phyloP scores from a whole-genome alignment of 2,797 vertebrate genomes.

The Halcyon chelicuti region DNA sequence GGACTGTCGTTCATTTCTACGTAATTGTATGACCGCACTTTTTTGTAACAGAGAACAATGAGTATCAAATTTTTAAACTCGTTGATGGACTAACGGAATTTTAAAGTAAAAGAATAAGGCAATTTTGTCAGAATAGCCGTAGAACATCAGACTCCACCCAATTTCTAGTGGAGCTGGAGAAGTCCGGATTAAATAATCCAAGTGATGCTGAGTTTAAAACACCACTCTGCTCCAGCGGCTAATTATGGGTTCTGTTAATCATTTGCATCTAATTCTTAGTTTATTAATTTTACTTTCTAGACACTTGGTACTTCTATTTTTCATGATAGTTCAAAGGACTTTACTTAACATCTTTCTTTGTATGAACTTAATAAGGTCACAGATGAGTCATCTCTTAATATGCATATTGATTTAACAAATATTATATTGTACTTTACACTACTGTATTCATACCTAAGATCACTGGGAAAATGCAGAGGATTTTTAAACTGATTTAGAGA shows the following conservation, averaged over 20 bases:
- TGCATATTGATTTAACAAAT: background rate
- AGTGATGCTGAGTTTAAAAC: background rate
- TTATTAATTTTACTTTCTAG: background rate
- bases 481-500: background rate
- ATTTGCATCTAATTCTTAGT: background rate
- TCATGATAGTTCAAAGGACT: background rate
- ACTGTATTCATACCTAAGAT: background rate
- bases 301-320: background rate
- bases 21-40: background rate
- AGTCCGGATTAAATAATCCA: background rate
- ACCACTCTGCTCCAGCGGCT: background rate
- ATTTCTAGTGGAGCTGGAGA: background rate
- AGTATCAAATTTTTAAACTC: background rate
- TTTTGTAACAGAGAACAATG: background rate
- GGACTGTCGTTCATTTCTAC: background rate
- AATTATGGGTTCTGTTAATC: background rate
- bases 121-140: background rate
- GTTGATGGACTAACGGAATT: background rate
- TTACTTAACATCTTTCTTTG: background rate
- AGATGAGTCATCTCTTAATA: background rate
- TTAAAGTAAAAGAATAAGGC: background rate
- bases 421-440: background rate
- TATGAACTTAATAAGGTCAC: background rate
- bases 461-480: background rate
- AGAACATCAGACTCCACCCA: background rate